phyloP scores from a whole-genome alignment of 2,113 vertebrate genomes.

The Tragelaphus buxtoni region DNA sequence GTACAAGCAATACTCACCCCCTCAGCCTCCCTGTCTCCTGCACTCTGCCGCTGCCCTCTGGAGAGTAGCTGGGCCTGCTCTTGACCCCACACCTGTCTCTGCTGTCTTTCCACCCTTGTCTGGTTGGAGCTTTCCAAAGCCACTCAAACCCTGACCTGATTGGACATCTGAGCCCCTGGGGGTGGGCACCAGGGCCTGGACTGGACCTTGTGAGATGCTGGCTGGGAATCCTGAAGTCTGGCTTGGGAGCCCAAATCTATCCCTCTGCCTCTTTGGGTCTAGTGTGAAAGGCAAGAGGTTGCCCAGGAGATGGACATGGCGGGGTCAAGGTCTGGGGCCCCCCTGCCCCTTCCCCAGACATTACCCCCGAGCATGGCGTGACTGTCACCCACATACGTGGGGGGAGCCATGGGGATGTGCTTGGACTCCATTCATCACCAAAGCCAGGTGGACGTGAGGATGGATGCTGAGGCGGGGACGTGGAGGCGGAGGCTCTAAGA shows the following conservation, averaged over 20 bases:
- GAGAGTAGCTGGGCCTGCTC: neutral
- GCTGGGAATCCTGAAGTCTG: neutral
- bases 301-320: neutral
- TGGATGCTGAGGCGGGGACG: neutral
- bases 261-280: neutral
- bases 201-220: neutral
- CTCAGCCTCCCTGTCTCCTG: neutral
- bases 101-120: neutral
- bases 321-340: neutral
- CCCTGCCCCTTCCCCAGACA: neutral
- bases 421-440: neutral
- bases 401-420: neutral
- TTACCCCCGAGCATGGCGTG: neutral
- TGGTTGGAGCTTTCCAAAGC: neutral
- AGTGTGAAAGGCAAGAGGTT: neutral
- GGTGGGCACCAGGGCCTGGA: neutral
- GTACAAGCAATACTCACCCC: slow-evolving; percentile 67
- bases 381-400: neutral
- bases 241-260: neutral
- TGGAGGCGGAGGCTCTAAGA: neutral
- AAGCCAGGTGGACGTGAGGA: neutral
- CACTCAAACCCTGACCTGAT: neutral
- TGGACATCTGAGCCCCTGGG: neutral
- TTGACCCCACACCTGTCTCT: neutral
- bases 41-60: neutral